A percentile compares a stretch with the other conserved stretches of the same genome.
Evolutionary conservation across 2,888 invertebrate species (phyloP).

Genomic region (Hemistola chrysoprasaria): DNA sequence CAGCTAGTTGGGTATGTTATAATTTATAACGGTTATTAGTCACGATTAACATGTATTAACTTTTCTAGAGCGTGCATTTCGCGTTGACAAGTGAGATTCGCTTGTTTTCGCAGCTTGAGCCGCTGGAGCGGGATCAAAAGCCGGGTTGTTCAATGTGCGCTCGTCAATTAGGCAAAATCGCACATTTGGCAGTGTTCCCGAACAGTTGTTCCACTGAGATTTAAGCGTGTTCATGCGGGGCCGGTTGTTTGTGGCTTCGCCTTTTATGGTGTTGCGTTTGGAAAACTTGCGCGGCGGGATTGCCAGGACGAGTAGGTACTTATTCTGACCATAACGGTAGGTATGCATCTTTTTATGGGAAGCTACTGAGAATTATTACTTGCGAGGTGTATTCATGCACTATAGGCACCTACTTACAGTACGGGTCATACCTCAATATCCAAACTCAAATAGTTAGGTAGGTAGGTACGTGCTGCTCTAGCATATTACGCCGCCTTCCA

Average conservation of each 20-base stretch:
- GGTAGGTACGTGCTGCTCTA: too few relatives aligned
- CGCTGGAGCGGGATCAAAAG: slow-evolving; percentile 66
- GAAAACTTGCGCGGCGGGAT: slow-evolving; percentile 24
- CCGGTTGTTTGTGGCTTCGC: slow-evolving; percentile 38
- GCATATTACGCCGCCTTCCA: too few relatives aligned
- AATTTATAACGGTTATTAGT: too few relatives aligned
- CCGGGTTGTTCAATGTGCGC: slow-evolving; percentile 53
- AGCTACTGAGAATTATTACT: slow-evolving; percentile 7
- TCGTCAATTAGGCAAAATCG: slow-evolving; percentile 74
- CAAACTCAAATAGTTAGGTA: too few relatives aligned
- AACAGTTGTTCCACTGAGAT: slow-evolving; percentile 60
- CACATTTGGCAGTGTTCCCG: slow-evolving; percentile 74
- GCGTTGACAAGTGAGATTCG: slow-evolving; percentile 32
- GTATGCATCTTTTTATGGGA: slow-evolving; percentile 6
- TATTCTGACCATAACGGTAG: slow-evolving; percentile 2
- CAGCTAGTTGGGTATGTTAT: too few relatives aligned
- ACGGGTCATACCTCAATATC: too few relatives aligned
- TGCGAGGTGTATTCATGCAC: not conserved
- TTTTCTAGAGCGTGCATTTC: slow-evolving; percentile 25
- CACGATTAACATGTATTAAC: slow-evolving; percentile 4
- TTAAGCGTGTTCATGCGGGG: slow-evolving; percentile 51
- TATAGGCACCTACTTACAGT: slow-evolving; percentile 11
- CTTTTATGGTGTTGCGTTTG: slow-evolving; percentile 54
- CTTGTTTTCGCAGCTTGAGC: slow-evolving; percentile 47
- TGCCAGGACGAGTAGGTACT: slow-evolving; percentile 6